Percentiles rank a stretch among this genome's conserved stretches.
Evolutionary conservation across 2,113 vertebrate species (phyloP).

Genomic region (Pollimyrus isidori): DNA sequence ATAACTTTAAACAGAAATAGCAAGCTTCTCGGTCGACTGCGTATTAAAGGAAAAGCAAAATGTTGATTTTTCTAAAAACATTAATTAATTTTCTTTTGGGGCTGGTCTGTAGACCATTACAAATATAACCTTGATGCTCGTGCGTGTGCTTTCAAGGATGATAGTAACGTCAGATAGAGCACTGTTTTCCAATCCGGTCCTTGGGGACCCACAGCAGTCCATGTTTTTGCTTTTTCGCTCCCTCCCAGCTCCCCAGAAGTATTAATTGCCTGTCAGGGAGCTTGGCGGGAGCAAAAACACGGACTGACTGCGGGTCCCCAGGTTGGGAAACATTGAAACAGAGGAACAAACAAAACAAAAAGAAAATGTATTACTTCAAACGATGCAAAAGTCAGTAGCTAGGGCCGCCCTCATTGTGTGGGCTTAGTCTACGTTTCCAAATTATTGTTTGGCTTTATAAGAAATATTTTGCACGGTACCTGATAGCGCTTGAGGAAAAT

Average conservation of each 20-base stretch:
- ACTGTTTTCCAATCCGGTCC: background rate
- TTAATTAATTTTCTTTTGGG: background rate
- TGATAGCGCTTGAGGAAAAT: background rate
- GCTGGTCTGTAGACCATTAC: background rate
- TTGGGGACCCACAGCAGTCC: background rate
- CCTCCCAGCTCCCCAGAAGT: background rate
- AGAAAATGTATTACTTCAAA: background rate
- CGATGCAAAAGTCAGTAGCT: background rate
- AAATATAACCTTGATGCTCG: background rate
- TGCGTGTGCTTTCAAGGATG: background rate
- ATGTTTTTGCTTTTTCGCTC: background rate
- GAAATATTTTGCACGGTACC: background rate
- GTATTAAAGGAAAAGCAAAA: background rate
- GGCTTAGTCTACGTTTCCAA: background rate
- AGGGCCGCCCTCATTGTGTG: background rate
- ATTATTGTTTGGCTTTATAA: slow-evolving; percentile 7
- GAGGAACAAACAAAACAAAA: background rate
- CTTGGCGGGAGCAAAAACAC: background rate
- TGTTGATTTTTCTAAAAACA: background rate
- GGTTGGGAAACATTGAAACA: background rate
- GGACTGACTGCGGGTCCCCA: background rate
- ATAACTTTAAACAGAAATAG: background rate
- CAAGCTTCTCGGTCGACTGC: background rate
- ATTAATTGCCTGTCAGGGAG: too few relatives aligned
- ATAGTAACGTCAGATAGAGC: background rate